These are phyloP conservation scores for Ammodytes marinus DNA, from an alignment of 2,113 vertebrate species.

Conservation along the genomic window DNA sequence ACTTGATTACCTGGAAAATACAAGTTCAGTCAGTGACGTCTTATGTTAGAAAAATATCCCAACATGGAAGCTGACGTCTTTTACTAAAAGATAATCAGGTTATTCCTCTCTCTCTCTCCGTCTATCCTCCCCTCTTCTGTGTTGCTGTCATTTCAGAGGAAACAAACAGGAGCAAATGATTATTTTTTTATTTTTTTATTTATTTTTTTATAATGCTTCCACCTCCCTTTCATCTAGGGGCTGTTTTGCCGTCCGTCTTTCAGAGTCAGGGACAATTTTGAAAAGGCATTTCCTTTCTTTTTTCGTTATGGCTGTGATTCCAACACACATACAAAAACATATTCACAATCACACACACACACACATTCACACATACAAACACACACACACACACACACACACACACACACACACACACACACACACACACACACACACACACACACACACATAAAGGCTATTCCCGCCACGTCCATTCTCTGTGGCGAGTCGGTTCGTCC, in stretches of 20 bases:
- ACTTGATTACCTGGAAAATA: too few relatives aligned
- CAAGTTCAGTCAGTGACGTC: too few relatives aligned
- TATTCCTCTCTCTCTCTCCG: too few relatives aligned
- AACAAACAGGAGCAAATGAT: conserved; percentile 15
- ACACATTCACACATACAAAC: conserved; percentile 2
- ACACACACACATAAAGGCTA: conserved; percentile 31
- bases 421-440: conserved; percentile 7
- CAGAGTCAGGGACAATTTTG: conserved; percentile 30
- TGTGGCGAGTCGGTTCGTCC: background rate
- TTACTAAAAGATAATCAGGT: too few relatives aligned
- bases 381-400: conserved; percentile 1
- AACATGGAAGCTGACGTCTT: too few relatives aligned
- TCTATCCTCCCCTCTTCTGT: background rate
- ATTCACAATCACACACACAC: conserved; percentile 7
- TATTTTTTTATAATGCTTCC: conserved; percentile 6
- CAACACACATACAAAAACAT: background rate
- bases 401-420: conserved; percentile 2
- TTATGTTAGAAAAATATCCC: too few relatives aligned
- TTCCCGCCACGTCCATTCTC: conserved; percentile 27
- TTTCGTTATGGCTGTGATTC: background rate
- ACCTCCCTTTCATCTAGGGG: conserved; percentile 37
- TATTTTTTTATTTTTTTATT: conserved; percentile 21
- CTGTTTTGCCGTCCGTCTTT: conserved; percentile 31
- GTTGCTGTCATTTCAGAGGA: conserved; percentile 17
- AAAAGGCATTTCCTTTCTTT: conserved; percentile 39